Base-by-base conservation (phyloP, 2,797 vertebrate genomes). In the Tokudaia tokunoshimensis region DNA sequence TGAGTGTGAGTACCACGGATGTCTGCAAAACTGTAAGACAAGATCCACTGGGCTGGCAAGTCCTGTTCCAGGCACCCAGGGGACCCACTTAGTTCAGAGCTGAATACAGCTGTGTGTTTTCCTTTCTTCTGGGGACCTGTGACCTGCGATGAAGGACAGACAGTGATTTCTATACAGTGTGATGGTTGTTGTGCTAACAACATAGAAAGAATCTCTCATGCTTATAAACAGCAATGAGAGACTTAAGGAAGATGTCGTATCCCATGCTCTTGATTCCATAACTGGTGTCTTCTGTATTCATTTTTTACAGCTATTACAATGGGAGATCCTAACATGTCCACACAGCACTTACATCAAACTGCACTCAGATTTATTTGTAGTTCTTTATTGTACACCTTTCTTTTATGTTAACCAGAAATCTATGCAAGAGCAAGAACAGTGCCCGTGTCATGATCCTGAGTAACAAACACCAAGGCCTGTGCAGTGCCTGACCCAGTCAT, bases 1-100 rank as follows among this genome's bases (percentile, higher is more conserved):
- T 9, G 34, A 1, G 0, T 0, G 4, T 5, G 26, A 22, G 6
- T 11, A 31, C 57, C 17, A 0, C 0, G 34, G 19, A 17, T 29
- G 57, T 10, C 1, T 17, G 13, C 41, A 29, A 19, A 31, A 3
- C 5, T 13, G 13, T 22, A n/a, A 59, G 41, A 57, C 31, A 6
- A 41, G 3, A 15, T 19, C 17, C 14, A 57, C 0, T 4, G 29
- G 63, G 11, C 1, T 4, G 37, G 19, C 3, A n/a, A 15, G 6
- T 65, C 10, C 15, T 17, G 6, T 0, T 9, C 29, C 10, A 31
- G 80, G 20, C 12, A 47, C 22, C 17, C 37, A 1, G 3, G 24
- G 63, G 26, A 78, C 3, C 13, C 2, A 1, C 57, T 84, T 52
- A 11, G 22, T 7, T 47, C 1, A 76, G 31, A 92, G 57, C 13